Evolutionary conservation across 1,140 invertebrate genomes (phyloP).

Genomic region (Anastatus disparis): DNA sequence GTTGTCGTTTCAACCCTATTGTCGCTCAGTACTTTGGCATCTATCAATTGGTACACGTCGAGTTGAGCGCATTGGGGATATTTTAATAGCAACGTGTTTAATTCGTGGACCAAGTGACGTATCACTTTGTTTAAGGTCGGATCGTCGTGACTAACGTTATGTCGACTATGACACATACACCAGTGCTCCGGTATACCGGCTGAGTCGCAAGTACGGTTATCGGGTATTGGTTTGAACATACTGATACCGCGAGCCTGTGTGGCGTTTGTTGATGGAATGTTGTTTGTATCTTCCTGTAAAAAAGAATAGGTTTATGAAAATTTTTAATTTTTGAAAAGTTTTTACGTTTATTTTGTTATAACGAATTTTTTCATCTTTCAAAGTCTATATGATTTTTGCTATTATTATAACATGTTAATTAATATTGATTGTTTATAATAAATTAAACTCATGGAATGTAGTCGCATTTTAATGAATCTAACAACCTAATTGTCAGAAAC

Average conservation of each 20-base stretch:
- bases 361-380: too few relatives aligned
- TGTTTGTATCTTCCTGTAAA: too few relatives aligned
- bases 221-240: constrained; percentile 77
- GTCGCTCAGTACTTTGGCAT: constrained; percentile 68
- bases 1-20: constrained; percentile 64
- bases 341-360: too few relatives aligned
- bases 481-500: too few relatives aligned
- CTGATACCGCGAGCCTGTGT: constrained; percentile 73
- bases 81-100: constrained; percentile 73
- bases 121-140: constrained; percentile 66
- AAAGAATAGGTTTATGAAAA: too few relatives aligned
- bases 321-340: too few relatives aligned
- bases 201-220: constrained; percentile 77
- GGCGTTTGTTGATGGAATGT: too few relatives aligned
- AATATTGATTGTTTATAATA: too few relatives aligned
- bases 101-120: constrained; percentile 69
- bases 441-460: too few relatives aligned
- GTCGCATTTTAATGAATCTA: too few relatives aligned
- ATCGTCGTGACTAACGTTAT: constrained; percentile 67
- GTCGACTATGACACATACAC: constrained; percentile 81
- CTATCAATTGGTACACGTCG: constrained; percentile 66
- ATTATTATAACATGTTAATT: too few relatives aligned
- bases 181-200: constrained; percentile 84
- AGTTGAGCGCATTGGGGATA: constrained; percentile 72
- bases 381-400: too few relatives aligned